phyloP scores from a whole-genome alignment of 2,888 invertebrate species.

The Periphyllus acericola region DNA sequence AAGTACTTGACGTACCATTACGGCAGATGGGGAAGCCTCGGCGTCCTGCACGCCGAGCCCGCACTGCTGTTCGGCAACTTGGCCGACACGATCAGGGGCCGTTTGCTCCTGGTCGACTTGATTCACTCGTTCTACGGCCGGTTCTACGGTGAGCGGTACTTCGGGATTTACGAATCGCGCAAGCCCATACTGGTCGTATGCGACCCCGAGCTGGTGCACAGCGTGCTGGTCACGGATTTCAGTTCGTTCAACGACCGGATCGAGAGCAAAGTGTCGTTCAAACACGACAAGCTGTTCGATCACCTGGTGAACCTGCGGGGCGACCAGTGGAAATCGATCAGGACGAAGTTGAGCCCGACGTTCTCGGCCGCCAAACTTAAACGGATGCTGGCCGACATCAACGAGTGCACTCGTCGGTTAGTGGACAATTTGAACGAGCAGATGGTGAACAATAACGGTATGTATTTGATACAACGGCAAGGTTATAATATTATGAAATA shows the following conservation, averaged over 20 bases:
- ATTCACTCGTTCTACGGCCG: background rate
- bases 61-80: conserved; percentile 6
- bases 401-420: conserved; percentile 15
- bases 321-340: conserved; percentile 42
- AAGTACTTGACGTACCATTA: conserved; percentile 7
- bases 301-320: conserved; percentile 39
- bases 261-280: background rate
- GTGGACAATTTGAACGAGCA: background rate
- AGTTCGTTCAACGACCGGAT: conserved; percentile 13
- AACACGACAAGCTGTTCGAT: conserved; percentile 30
- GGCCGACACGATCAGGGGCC: background rate
- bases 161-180: conserved; percentile 20
- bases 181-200: conserved; percentile 10
- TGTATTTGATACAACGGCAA: too few species aligned
- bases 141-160: conserved; percentile 1
- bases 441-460: too few species aligned
- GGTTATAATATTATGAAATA: too few species aligned
- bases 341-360: conserved; percentile 33
- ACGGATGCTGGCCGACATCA: conserved; percentile 18
- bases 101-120: background rate
- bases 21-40: background rate
- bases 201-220: background rate
- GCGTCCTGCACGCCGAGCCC: conserved; percentile 29
- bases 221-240: conserved; percentile 19
- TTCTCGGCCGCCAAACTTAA: conserved; percentile 32